Conservation (phyloP, 1,140 invertebrate genomes). For the Trichoplusia ni region DNA sequence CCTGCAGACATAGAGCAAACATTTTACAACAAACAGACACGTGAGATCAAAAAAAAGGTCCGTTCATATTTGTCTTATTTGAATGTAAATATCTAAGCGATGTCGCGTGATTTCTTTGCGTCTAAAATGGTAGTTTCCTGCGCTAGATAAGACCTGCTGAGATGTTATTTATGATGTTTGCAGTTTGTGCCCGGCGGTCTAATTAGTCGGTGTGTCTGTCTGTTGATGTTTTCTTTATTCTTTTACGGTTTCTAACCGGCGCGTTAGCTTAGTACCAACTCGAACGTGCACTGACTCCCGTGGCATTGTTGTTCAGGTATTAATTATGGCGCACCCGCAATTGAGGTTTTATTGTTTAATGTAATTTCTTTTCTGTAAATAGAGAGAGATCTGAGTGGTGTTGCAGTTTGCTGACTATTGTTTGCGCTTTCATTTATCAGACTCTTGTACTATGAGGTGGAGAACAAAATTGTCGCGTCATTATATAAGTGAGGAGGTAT, state of each 20-base stretch:
- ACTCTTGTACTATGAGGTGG: no score
- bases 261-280: not conserved
- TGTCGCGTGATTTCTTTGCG: conserved; percentile 23
- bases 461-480: no score
- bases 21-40: conserved; percentile 38
- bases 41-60: conserved; percentile 38
- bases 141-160: no score
- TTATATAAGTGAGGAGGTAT: no score
- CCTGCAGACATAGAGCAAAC: conserved; percentile 60
- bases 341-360: conserved; percentile 7
- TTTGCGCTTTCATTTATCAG: no score
- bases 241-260: conserved; percentile 9
- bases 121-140: conserved; percentile 2
- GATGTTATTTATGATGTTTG: no score
- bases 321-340: conserved; percentile 4
- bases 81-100: conserved; percentile 15
- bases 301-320: not conserved
- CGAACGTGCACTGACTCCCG: conserved; percentile 1
- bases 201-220: not conserved
- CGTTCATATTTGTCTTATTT: conserved; percentile 30
- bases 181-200: not conserved
- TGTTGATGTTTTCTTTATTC: conserved; percentile 1
- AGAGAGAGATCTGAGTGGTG: no score
- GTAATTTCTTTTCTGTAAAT: no score
- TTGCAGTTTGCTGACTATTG: no score